These are phyloP conservation scores for Tipula confusa DNA, from an alignment of 2,888 invertebrate genomes.

Conservation along the genomic window DNA sequence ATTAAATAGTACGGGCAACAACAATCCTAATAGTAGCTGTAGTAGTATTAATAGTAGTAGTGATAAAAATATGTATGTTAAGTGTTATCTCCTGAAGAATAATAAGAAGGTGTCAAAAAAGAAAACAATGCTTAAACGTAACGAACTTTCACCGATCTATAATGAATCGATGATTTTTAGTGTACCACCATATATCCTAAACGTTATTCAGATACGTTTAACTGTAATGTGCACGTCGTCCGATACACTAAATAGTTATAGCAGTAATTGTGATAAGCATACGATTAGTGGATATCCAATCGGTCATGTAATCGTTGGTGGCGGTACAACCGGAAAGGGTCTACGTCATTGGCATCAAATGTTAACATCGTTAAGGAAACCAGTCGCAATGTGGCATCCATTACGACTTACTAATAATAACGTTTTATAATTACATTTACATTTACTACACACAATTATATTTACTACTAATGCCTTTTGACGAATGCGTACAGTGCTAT, in stretches of 20 bases:
- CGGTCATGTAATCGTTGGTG: conserved; percentile 75
- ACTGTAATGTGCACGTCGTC: conserved; percentile 53
- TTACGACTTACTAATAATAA: conserved; percentile 51
- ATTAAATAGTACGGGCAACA: conserved; percentile 52
- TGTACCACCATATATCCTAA: conserved; percentile 63
- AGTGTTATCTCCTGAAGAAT: conserved; percentile 75
- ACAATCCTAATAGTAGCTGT: background rate
- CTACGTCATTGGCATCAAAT: conserved; percentile 80
- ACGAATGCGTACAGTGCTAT: background rate
- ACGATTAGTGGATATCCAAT: conserved; percentile 59
- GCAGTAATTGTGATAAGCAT: background rate
- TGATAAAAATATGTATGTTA: conserved; percentile 63
- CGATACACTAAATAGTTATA: conserved; percentile 33
- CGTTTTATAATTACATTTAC: conserved; percentile 26
- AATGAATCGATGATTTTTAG: conserved; percentile 83
- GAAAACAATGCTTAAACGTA: conserved; percentile 69
- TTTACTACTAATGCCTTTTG: background rate
- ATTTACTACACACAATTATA: background rate
- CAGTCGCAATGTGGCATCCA: conserved; percentile 81
- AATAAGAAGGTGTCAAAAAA: conserved; percentile 79
- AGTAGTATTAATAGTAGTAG: background rate
- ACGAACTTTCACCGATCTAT: conserved; percentile 71
- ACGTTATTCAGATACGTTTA: conserved; percentile 71
- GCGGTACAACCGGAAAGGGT: conserved; percentile 66
- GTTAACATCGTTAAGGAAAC: conserved; percentile 72